phyloP scores from a whole-genome alignment of 2,113 vertebrate genomes.

The Athene cunicularia region DNA sequence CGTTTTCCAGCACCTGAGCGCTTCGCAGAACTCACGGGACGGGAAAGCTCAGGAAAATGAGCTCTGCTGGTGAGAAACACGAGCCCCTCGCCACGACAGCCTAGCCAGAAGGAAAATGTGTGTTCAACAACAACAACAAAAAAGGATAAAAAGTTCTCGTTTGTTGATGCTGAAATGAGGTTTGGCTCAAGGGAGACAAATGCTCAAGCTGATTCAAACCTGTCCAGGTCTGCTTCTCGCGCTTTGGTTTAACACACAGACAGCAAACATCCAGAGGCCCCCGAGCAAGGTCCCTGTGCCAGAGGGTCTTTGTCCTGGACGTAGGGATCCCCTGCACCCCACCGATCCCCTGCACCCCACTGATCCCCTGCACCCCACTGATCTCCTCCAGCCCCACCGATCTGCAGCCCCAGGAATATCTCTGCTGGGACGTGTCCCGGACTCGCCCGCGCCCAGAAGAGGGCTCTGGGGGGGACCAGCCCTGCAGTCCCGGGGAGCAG shows the following conservation, averaged over 20 bases:
- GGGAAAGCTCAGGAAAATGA: not conserved
- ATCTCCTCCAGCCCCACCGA: no score
- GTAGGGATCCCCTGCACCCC: no score
- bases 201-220: not conserved
- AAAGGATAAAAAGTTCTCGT: not conserved
- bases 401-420: not conserved
- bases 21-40: accelerated
- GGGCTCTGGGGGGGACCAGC: not conserved
- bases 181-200: not conserved
- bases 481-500: not conserved
- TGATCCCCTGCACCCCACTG: no score
- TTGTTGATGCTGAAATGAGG: not conserved
- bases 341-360: no score
- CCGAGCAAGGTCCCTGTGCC: not conserved
- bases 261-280: not conserved
- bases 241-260: accelerated
- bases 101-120: not conserved
- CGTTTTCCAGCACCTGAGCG: not conserved
- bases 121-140: not conserved
- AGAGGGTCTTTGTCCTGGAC: not conserved
- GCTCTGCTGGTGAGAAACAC: not conserved
- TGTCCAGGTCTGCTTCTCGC: not conserved
- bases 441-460: accelerated
- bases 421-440: accelerated
- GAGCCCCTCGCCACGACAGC: not conserved